Evolutionary conservation across 2,888 invertebrate species (phyloP).

Genomic region (Eilema sororculum): DNA sequence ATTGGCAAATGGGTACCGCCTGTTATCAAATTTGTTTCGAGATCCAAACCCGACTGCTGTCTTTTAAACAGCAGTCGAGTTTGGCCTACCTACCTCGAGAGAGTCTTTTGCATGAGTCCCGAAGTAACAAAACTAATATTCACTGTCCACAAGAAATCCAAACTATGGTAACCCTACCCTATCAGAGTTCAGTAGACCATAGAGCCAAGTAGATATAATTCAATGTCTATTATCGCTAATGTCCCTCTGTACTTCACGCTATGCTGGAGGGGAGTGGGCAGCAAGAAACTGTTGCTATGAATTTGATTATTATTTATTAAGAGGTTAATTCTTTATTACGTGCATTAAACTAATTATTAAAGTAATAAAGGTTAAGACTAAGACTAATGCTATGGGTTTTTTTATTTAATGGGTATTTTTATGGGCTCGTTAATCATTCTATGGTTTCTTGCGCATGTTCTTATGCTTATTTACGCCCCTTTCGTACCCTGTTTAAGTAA

Average conservation of each 20-base stretch:
- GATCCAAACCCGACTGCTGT: too few species aligned
- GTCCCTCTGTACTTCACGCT: conserved; percentile 33
- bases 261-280: conserved; percentile 25
- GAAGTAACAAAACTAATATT: too few species aligned
- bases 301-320: not conserved
- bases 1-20: too few species aligned
- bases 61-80: too few species aligned
- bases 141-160: not conserved
- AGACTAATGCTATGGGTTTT: not conserved
- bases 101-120: too few species aligned
- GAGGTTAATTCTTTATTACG: not conserved
- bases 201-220: conserved; percentile 29
- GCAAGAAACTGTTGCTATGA: conserved; percentile 22
- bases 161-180: not conserved
- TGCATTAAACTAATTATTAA: conserved; percentile 3
- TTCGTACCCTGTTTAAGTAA: too few species aligned
- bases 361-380: not conserved
- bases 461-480: not conserved
- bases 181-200: conserved; percentile 17
- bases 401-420: not conserved
- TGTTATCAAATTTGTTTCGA: too few species aligned
- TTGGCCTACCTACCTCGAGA: too few species aligned
- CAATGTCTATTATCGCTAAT: conserved; percentile 41
- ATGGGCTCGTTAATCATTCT: not conserved
- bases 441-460: not conserved